These are phyloP conservation scores for Pteropus rufus DNA, from an alignment of 2,797 vertebrate genomes.

Conservation along the genomic window DNA sequence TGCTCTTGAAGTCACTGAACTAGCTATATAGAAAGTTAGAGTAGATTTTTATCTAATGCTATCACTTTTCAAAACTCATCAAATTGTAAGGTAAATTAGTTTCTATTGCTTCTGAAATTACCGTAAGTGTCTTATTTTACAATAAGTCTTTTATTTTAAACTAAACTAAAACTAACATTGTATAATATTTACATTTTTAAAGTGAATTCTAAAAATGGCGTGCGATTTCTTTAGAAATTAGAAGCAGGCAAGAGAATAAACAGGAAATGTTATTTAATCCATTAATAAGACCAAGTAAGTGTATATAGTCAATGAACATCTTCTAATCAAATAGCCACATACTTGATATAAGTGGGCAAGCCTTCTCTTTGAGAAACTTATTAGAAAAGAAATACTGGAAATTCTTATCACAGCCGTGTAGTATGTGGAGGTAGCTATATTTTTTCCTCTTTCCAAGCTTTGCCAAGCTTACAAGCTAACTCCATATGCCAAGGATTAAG, in stretches of 20 bases:
- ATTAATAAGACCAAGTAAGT: not conserved
- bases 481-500: not conserved
- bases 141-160: not conserved
- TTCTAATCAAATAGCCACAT: not conserved
- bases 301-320: not conserved
- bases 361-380: not conserved
- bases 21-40: not conserved
- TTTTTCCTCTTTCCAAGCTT: not conserved
- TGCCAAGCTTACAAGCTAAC: not conserved
- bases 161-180: not conserved
- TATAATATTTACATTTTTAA: not conserved
- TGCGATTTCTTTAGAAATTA: not conserved
- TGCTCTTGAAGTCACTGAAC: not conserved
- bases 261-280: not conserved
- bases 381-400: not conserved
- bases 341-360: not conserved
- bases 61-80: constrained; percentile 1
- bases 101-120: constrained; percentile 8
- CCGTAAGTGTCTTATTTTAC: not conserved
- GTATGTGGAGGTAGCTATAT: not conserved
- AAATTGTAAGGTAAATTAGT: not conserved
- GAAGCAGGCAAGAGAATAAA: not conserved
- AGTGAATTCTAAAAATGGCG: not conserved
- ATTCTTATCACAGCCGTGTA: not conserved
- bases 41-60: not conserved